A percentile compares a stretch with the other conserved stretches of the same genome.
Evolutionary conservation across 1,140 invertebrate genomes (phyloP).

Genomic region (Hycleus cichorii): DNA sequence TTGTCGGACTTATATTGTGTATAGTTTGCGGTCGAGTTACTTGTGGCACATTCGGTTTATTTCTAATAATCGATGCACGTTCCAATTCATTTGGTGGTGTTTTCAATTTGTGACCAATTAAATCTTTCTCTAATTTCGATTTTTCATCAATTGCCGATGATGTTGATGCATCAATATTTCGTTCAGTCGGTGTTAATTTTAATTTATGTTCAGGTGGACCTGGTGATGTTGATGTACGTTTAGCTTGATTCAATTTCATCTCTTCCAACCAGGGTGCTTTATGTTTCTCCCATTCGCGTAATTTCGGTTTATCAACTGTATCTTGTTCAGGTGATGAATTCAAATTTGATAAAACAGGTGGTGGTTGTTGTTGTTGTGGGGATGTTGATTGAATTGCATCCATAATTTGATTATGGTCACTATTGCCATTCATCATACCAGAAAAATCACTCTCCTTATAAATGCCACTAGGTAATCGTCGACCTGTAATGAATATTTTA

Average conservation of each 20-base stretch:
- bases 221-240: slow-evolving; percentile 47
- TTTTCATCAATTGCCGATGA: slow-evolving; percentile 12
- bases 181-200: slow-evolving; percentile 18
- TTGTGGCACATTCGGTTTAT: slow-evolving; percentile 20
- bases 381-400: slow-evolving; percentile 21
- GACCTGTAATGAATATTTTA: slow-evolving; percentile 38
- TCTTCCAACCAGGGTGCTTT: slow-evolving; percentile 62
- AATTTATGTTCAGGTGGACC: slow-evolving; percentile 29
- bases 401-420: slow-evolving; percentile 19
- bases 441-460: slow-evolving; percentile 42
- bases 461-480: slow-evolving; percentile 49
- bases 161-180: not conserved
- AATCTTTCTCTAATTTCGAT: slow-evolving; percentile 11
- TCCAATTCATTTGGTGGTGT: slow-evolving; percentile 34
- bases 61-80: slow-evolving; percentile 18
- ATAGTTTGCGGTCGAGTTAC: slow-evolving; percentile 16
- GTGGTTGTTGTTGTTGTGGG: slow-evolving; percentile 2
- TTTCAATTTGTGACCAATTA: slow-evolving; percentile 16
- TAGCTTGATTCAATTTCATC: slow-evolving; percentile 57
- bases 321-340: slow-evolving; percentile 36
- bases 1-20: slow-evolving; percentile 1
- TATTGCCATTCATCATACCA: slow-evolving; percentile 46
- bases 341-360: not conserved
- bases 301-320: slow-evolving; percentile 46
- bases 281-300: slow-evolving; percentile 52